Percentiles rank a stretch among this genome's conserved stretches.
phyloP scores from a whole-genome alignment of 2,888 invertebrate genomes.

The Lasioglossum oenotherae region DNA sequence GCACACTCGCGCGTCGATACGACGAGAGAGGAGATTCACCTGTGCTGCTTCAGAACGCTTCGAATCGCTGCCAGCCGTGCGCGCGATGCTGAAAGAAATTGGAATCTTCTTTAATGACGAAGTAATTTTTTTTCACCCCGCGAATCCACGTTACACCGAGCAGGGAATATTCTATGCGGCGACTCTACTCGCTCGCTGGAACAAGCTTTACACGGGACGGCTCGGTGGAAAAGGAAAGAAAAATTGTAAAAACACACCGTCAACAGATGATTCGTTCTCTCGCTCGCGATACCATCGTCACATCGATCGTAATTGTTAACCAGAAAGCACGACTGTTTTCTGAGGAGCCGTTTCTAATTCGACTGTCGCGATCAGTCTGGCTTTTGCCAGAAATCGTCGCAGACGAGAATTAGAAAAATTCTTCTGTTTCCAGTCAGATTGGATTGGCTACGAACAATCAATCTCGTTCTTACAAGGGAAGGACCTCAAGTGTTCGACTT shows the following conservation, averaged over 20 bases:
- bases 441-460: no score
- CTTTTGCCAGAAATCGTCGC: background rate
- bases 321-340: background rate
- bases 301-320: background rate
- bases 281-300: background rate
- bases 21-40: constrained; percentile 35
- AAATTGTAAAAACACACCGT: background rate
- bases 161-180: background rate
- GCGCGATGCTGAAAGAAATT: constrained; percentile 1
- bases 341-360: background rate
- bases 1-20: constrained; percentile 3
- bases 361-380: background rate
- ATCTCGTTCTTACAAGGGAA: no score
- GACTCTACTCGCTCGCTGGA: background rate
- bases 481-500: no score
- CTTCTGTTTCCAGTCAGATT: no score
- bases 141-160: background rate
- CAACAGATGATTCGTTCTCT: background rate
- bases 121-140: constrained; percentile 1
- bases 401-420: background rate
- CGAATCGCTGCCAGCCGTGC: constrained; percentile 16
- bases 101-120: constrained; percentile 15
- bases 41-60: constrained; percentile 35
- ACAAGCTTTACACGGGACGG: background rate
- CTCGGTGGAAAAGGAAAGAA: background rate